These are phyloP conservation scores for Crypturellus undulatus DNA, from an alignment of 2,113 vertebrate genomes.

Conservation along the genomic window DNA sequence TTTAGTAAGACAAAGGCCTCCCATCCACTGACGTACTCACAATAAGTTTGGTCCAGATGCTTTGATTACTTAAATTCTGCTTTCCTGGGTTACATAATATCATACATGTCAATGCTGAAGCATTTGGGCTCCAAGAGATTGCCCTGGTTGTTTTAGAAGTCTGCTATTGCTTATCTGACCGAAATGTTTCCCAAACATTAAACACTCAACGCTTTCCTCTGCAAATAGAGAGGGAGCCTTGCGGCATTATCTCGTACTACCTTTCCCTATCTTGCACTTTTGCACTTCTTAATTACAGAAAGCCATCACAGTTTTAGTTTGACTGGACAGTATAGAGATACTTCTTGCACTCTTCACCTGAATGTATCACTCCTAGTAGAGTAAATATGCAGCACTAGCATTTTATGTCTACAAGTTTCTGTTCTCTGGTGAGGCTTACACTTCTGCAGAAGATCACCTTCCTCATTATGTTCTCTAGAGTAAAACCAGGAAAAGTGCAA, in stretches of 20 bases:
- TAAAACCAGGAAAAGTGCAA: rapidly evolving
- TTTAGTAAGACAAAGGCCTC: neutral
- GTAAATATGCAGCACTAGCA: neutral
- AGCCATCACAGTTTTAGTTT: neutral
- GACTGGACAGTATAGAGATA: neutral
- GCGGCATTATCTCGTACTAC: neutral
- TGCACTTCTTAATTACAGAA: neutral
- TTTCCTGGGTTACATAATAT: neutral
- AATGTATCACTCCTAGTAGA: neutral
- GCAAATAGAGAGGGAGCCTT: neutral
- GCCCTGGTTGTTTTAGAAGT: neutral
- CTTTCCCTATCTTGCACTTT: neutral
- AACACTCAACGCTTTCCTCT: neutral
- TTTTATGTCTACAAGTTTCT: neutral
- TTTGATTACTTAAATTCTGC: neutral
- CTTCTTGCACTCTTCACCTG: neutral
- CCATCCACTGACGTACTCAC: neutral
- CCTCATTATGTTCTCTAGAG: neutral
- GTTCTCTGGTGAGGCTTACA: neutral
- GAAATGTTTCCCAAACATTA: neutral
- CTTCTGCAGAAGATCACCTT: neutral
- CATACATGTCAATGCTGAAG: neutral
- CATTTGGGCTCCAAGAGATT: neutral
- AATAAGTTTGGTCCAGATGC: neutral
- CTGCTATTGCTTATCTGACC: neutral